A percentile compares a stretch with the other conserved stretches of the same genome.
These are phyloP conservation scores for Epizoanthus fatuus DNA, from an alignment of 92 coral and sea anemone genomes.

Conservation along the genomic window DNA sequence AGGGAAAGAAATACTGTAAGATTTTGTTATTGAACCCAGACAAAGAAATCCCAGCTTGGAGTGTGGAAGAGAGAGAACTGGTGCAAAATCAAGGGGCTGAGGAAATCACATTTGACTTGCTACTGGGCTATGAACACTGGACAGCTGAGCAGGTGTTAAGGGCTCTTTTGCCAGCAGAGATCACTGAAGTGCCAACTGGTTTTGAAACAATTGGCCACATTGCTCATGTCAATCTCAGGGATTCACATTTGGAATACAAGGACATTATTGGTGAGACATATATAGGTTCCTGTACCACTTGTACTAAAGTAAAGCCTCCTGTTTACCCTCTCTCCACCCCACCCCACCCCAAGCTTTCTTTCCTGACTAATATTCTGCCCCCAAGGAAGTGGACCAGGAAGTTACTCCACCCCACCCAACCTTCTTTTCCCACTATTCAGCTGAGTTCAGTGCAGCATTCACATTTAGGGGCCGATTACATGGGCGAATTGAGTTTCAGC, in stretches of 20 bases:
- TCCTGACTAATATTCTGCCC: neutral
- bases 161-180: constrained; percentile 86
- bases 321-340: too few relatives aligned
- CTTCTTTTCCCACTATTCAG: too few relatives aligned
- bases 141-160: constrained; percentile 88
- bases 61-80: constrained; percentile 68
- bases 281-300: too few relatives aligned
- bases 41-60: constrained; percentile 48
- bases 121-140: constrained; percentile 90
- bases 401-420: too few relatives aligned
- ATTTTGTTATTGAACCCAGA: constrained; percentile 81
- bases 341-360: neutral
- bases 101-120: constrained; percentile 66
- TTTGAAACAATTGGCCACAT: constrained; percentile 98
- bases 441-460: neutral
- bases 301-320: too few relatives aligned
- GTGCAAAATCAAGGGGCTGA: constrained; percentile 69
- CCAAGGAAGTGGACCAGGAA: neutral
- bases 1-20: constrained; percentile 59
- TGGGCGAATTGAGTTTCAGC: too few relatives aligned
- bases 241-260: constrained; percentile 83
- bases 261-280: constrained; percentile 77
- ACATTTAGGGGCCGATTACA: neutral
- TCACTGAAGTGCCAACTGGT: constrained; percentile 88
- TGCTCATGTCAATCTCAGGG: constrained; percentile 95